A percentile compares a stretch with the other conserved stretches of the same genome.
These are phyloP conservation scores for Dasyornis broadbenti DNA, from an alignment of 2,113 vertebrate species.

Conservation along the genomic window DNA sequence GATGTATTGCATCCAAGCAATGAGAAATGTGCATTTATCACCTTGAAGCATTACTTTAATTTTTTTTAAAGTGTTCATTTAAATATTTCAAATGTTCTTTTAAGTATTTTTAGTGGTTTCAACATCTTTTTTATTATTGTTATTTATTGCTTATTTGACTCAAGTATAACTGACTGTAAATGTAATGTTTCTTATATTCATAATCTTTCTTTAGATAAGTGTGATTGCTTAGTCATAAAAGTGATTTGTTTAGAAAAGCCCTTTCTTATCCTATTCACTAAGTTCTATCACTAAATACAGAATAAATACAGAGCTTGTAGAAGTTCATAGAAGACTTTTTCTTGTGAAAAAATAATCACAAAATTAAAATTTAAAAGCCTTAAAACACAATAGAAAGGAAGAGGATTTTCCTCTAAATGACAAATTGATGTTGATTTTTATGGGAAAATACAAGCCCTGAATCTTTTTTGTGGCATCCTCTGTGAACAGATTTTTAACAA, in stretches of 20 bases:
- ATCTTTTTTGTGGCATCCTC: background rate
- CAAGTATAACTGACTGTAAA: background rate
- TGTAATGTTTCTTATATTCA: background rate
- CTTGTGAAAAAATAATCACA: constrained; percentile 13
- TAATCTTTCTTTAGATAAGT: background rate
- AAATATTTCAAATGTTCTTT: background rate
- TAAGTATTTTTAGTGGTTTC: background rate
- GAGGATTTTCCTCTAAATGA: background rate
- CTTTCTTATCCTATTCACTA: background rate
- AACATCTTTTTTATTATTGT: background rate
- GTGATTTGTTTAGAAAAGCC: constrained; percentile 31
- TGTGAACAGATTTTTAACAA: constrained; percentile 14
- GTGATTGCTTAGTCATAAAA: constrained; percentile 25
- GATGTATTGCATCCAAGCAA: background rate
- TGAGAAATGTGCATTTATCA: background rate
- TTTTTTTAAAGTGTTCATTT: background rate
- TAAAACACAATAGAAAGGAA: background rate
- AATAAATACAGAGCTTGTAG: background rate
- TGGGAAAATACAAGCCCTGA: background rate
- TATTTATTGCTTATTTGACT: background rate
- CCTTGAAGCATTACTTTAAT: background rate
- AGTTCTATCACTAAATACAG: constrained; percentile 15
- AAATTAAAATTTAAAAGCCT: background rate
- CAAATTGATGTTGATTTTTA: background rate
- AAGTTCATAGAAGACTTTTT: background rate